phyloP scores from a whole-genome alignment of 2,113 vertebrate genomes.

The Campylorhamphus procurvoides region DNA sequence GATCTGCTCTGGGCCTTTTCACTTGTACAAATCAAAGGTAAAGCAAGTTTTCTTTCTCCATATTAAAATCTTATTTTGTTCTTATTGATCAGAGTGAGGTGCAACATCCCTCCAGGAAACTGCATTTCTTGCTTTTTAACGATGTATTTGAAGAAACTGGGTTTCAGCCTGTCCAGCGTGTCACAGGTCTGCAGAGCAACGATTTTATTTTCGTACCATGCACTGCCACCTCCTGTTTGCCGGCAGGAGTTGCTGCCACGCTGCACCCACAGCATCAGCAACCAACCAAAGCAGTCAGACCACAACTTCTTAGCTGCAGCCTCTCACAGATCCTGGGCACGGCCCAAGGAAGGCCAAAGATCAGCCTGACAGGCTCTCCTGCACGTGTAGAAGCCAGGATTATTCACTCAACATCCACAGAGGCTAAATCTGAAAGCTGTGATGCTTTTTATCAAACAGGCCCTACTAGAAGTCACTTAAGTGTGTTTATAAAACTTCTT shows the following conservation, averaged over 20 bases:
- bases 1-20: background rate
- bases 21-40: background rate
- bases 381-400: background rate
- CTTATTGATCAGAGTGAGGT: background rate
- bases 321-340: background rate
- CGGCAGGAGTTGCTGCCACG: accelerated
- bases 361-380: background rate
- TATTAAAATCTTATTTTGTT: background rate
- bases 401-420: background rate
- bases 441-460: background rate
- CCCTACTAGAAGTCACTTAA: background rate
- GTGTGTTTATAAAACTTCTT: background rate
- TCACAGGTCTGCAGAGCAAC: background rate
- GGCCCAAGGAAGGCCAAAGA: background rate
- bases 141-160: background rate
- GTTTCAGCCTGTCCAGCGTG: background rate
- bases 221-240: background rate
- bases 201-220: accelerated
- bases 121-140: background rate
- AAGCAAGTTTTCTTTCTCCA: background rate
- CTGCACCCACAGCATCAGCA: background rate
- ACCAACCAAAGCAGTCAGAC: background rate
- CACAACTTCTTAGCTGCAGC: background rate
- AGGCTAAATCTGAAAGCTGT: background rate
- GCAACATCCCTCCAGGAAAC: background rate